Percentiles rank a stretch among this genome's conserved stretches.
Evolutionary conservation across 2,797 vertebrate species (phyloP).

Genomic region (Sebastolobus alascanus): DNA sequence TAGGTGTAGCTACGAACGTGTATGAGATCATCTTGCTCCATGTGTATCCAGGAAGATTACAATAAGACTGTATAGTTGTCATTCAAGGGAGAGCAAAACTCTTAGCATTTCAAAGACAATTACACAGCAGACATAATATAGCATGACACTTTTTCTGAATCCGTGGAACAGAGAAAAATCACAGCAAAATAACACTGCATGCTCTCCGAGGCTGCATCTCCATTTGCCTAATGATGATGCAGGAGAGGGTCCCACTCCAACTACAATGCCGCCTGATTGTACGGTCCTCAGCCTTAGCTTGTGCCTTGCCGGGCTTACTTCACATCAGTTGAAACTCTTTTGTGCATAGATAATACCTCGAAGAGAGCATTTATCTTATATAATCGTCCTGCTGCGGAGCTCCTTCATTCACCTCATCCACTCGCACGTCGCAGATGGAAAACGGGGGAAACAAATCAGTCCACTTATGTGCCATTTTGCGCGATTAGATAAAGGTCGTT

Average conservation of each 20-base stretch:
- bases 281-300: conserved; percentile 57
- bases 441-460: conserved; percentile 44
- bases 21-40: too few relatives aligned
- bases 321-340: conserved; percentile 65
- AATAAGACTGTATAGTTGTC: not conserved
- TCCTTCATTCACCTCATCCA: conserved; percentile 30
- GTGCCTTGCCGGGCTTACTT: conserved; percentile 32
- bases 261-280: conserved; percentile 83
- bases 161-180: conserved; percentile 48
- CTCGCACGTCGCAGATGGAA: conserved; percentile 16
- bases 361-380: conserved; percentile 51
- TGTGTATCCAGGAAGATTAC: conserved; percentile 3
- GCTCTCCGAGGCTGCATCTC: conserved; percentile 45
- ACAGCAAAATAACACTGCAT: conserved; percentile 30
- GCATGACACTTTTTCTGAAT: conserved; percentile 8
- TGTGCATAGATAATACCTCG: conserved; percentile 53
- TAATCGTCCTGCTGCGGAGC: conserved; percentile 11
- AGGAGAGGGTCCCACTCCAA: conserved; percentile 71
- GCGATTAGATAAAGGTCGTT: conserved; percentile 48
- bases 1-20: rapidly evolving
- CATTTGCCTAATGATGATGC: conserved; percentile 74
- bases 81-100: conserved; percentile 8
- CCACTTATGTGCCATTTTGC: conserved; percentile 46
- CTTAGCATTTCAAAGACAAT: conserved; percentile 18
- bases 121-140: conserved; percentile 26